Conservation (phyloP, 1,140 invertebrate genomes). For the Drosophila lacertosa region DNA sequence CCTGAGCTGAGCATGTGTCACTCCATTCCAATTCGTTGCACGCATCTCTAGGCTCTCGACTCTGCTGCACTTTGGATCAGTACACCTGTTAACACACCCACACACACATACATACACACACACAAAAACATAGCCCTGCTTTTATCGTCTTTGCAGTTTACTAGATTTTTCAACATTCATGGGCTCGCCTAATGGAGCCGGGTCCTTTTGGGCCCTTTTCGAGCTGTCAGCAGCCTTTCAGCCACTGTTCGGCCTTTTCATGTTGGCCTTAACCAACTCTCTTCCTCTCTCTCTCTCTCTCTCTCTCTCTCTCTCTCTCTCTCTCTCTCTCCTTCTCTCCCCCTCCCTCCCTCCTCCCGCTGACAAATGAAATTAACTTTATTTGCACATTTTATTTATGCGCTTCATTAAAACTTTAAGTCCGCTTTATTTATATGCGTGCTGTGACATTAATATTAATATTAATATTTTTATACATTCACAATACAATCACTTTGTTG, state of each 20-base stretch:
- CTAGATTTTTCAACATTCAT: slow-evolving; percentile 17
- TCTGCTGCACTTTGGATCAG: slow-evolving; percentile 3
- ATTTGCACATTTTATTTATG: slow-evolving; percentile 77
- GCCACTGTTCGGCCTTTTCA: slow-evolving; percentile 6
- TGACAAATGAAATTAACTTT: slow-evolving; percentile 72
- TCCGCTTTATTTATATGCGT: slow-evolving; percentile 65
- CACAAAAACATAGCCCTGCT: neutral
- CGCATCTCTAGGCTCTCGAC: slow-evolving; percentile 17
- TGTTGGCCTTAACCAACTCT: neutral
- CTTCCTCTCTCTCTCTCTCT: too few species aligned
- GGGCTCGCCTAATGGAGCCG: slow-evolving; percentile 6
- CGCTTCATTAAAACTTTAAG: slow-evolving; percentile 81
- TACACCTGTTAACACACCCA: slow-evolving; percentile 8
- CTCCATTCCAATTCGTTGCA: slow-evolving; percentile 47
- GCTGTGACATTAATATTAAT: slow-evolving; percentile 67
- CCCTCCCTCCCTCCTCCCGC: too few species aligned
- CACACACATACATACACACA: neutral
- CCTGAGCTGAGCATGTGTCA: slow-evolving; percentile 38
- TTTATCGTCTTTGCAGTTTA: slow-evolving; percentile 35
- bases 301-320: too few species aligned
- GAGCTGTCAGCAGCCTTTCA: slow-evolving; percentile 23
- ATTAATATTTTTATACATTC: slow-evolving; percentile 66
- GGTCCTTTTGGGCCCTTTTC: slow-evolving; percentile 4
- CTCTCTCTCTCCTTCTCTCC: too few species aligned
- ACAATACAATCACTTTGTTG: slow-evolving; percentile 28